Conservation (phyloP, 2,888 invertebrate genomes). For the Melangyna quadrimaculata region DNA sequence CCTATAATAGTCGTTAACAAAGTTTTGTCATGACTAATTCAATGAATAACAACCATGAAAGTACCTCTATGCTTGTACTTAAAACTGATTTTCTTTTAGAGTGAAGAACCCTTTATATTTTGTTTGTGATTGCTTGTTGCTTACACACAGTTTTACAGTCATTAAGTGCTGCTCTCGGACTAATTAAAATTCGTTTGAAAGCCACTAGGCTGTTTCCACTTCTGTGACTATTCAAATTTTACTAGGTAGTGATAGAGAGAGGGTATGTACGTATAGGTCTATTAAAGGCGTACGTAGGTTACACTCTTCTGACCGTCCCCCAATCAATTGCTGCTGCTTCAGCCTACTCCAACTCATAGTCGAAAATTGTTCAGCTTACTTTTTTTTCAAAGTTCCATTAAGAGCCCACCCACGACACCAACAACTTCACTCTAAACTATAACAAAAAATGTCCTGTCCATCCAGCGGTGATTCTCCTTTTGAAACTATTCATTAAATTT, state of each 20-base stretch:
- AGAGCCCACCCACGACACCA: background rate
- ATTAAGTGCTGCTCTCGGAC: slow-evolving; percentile 20
- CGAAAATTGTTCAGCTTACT: slow-evolving; percentile 10
- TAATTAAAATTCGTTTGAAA: slow-evolving; percentile 37
- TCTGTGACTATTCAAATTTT: slow-evolving; percentile 32
- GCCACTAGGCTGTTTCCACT: slow-evolving; percentile 33
- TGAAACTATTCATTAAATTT: slow-evolving; percentile 16
- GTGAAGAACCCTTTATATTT: background rate
- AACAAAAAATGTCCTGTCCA: background rate
- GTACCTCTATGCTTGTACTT: background rate
- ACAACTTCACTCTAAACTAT: background rate
- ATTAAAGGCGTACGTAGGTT: background rate
- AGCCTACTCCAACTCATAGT: background rate
- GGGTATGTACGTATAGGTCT: background rate
- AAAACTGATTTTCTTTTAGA: slow-evolving; percentile 14
- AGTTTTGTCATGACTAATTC: slow-evolving; percentile 31
- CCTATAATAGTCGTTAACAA: slow-evolving; percentile 4
- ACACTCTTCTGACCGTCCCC: background rate
- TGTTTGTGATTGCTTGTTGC: background rate
- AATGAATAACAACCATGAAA: slow-evolving; percentile 24
- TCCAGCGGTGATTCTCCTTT: background rate
- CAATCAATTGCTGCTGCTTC: background rate
- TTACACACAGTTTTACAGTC: slow-evolving; percentile 30
- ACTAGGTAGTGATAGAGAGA: background rate
- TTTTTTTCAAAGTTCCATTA: slow-evolving; percentile 13